Base-by-base conservation (phyloP, 2,888 invertebrate genomes). In the Xanthorhoe spadicearia region DNA sequence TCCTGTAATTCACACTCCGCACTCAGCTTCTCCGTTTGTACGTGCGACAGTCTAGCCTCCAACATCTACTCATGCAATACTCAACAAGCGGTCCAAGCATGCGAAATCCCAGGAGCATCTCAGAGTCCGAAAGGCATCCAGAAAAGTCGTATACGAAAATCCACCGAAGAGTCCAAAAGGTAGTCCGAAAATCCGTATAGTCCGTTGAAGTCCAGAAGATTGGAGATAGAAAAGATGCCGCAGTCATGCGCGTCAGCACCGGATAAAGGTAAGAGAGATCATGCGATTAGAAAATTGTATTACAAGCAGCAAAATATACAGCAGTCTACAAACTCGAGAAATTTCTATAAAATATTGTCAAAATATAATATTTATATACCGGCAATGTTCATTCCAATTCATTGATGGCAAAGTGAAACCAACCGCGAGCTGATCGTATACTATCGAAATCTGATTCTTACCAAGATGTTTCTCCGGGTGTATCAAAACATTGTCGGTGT, bases 1-100 rank as follows among this genome's bases (percentile, higher is more conserved):
- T 95, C 95, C 88, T 96, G 95, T 69, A 86, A 86, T 83, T 86
- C 87, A 84, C 83, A 86, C 91, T 95, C 95, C 18, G 95, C 90
- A 63, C 90, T 94, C 81, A 95, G 90, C 87, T 95, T 94, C 83
- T 95, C 95, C 66, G 92, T 93, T 64, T 94, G 94, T 51, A 95
- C 92, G 82, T 95, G 95, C 72, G 94, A 94, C 70, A 96, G 90
- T 84, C 94, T 95, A 78, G 94, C 94, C 74, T 94, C 93, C 77
- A 95, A 88, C 74, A 94, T 94, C 96, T 96, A 82, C 32, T 4
- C 78, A 61, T 64, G 67, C 67, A 67, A 67, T 84, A 88, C 85
- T 83, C 81, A 84, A 84, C 85, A 64, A 67, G 63, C 62, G 48
- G 51, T 32, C 55, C 64, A 43, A 59, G 53, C 60, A 60, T 56